Evolutionary conservation across 1,140 invertebrate species (phyloP), one percentile per base, ranked within the genome.

Genomic region (Ephestia elutella): DNA sequence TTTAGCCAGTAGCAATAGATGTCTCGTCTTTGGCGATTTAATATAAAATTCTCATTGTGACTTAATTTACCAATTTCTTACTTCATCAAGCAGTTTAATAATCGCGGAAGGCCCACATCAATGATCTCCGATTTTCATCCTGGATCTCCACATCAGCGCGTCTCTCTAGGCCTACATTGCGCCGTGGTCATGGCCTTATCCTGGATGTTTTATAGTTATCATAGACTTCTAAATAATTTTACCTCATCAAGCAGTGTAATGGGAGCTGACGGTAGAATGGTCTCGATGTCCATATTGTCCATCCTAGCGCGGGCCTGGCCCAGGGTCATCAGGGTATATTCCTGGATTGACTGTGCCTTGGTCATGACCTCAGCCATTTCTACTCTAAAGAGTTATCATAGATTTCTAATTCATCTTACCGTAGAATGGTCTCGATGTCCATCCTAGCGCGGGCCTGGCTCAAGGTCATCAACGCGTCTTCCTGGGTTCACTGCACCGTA

Each of bases 301-400:
- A 87, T 87, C 13, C 71, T 70, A 0, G 71, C 69, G 0, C 81
- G 67, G 7, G 82, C 84, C 54, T 87, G 84, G 8, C 80, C 81
- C 0, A 87, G 62, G 0, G 71, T 86, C 77, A 83, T 82, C 0
- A 87, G 74, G 2, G 70, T 60, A 21, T 87, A 82, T 2, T 81
- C 85, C 18, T 69, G 63, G 0, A 78, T 83, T 0, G 82, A 84
- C 20, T 80, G 18, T 0, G 82, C 78, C 0, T 51, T 60, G 5
- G 73, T 32, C 81, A 86, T 86, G 0, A 80, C 78, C 60, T 86
- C 77, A n/a, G n/a, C n/a, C n/a, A n/a, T n/a, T n/a, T n/a, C n/a
- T 28, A 5, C 25, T 5, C 25, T 28, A 3, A 5, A 5, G 3
- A 28, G 3, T 28, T 28, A 28, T 28, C 25, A n/a, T n/a, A n/a